These are phyloP conservation scores for Oedothorax gibbosus DNA, from an alignment of 1,140 invertebrate species.

Conservation along the genomic window DNA sequence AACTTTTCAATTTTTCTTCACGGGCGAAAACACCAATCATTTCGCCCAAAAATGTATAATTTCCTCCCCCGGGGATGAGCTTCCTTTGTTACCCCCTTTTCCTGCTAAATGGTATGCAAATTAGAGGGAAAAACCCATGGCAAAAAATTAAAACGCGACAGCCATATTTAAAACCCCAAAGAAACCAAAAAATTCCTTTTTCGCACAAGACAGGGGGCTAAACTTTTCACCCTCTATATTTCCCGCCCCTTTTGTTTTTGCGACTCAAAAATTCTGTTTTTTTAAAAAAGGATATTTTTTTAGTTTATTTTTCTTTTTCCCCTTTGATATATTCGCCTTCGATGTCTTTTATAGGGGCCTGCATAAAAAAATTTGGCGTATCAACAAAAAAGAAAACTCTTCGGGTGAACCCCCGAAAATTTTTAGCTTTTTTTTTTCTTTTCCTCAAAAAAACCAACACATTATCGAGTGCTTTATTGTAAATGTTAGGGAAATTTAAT, in stretches of 20 bases:
- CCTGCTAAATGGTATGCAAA: slow-evolving; percentile 35
- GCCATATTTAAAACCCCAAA: slow-evolving; percentile 28
- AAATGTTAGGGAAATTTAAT: no score
- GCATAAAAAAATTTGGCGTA: no score
- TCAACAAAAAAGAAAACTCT: no score
- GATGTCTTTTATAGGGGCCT: slow-evolving; percentile 15
- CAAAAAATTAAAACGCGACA: slow-evolving; percentile 24
- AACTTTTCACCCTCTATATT: slow-evolving; percentile 33
- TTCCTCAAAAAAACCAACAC: no score
- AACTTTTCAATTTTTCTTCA: no score
- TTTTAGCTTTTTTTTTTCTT: no score
- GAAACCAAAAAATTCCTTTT: slow-evolving; percentile 37
- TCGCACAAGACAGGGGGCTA: slow-evolving; percentile 13
- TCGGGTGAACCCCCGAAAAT: no score
- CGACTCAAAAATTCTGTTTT: slow-evolving; percentile 39
- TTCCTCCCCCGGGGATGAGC: no score
- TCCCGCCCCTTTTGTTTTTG: slow-evolving; percentile 39
- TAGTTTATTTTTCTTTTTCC: slow-evolving; percentile 75
- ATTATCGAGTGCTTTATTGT: no score
- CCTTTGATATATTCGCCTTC: slow-evolving; percentile 34
- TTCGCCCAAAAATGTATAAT: no score
- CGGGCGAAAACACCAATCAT: no score
- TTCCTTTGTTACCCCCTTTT: no score
- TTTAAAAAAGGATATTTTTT: background rate
- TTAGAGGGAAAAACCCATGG: background rate